phyloP scores from a whole-genome alignment of 2,797 vertebrate species.

The Gambelia wislizenii region DNA sequence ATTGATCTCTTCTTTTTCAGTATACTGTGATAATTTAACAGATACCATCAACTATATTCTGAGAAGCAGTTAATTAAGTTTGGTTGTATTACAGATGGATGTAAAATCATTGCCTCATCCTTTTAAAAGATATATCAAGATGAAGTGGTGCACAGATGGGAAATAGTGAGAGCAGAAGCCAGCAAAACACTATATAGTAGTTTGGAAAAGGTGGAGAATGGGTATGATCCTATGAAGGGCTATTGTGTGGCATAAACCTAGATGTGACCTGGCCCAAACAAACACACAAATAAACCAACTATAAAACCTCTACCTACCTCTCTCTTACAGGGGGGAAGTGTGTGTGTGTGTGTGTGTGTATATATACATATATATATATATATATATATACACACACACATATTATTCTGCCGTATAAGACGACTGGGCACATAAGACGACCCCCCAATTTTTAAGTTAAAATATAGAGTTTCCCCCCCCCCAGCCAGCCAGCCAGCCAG shows the following conservation, averaged over 20 bases:
- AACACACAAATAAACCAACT: no score
- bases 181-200: neutral
- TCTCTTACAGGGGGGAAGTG: no score
- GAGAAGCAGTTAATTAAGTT: constrained; percentile 22
- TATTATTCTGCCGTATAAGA: no score
- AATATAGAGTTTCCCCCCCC: no score
- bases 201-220: neutral
- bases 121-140: neutral
- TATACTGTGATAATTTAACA: constrained; percentile 9
- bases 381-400: no score
- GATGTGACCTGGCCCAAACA: neutral
- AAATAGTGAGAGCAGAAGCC: neutral
- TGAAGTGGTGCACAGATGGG: neutral
- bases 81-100: neutral
- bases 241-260: neutral
- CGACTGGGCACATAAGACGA: no score
- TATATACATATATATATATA: no score
- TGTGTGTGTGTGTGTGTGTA: no score
- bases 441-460: no score
- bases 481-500: no score
- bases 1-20: neutral
- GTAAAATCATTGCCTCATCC: neutral
- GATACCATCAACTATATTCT: constrained; percentile 1
- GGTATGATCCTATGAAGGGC: neutral
- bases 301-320: no score